Base-by-base conservation (phyloP, 1,140 invertebrate genomes). In the Eciton burchellii region DNA sequence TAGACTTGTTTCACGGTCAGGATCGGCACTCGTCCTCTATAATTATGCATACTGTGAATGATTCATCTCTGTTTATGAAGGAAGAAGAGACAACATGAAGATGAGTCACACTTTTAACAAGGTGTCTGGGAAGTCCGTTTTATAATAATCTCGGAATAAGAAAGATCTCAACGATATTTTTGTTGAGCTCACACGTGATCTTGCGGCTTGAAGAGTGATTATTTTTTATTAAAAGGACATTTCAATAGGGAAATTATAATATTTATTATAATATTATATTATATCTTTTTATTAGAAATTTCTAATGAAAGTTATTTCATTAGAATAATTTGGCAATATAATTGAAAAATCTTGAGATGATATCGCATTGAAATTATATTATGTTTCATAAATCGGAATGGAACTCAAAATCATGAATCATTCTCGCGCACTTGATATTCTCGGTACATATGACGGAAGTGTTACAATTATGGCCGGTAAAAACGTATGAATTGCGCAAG, bases 391-490 rank as follows among this genome's bases (percentile, higher is more conserved):
- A 74, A 29, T 12, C 26, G 12, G 45, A 29, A 47, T 74, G 29
- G 2, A 21, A 63, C 29, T 57, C 41, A 26, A 52, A 49, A 79
- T 8, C n/a, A n/a, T 49, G 19, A 43, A 77, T 76, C 41, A 68
- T 74, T 24, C 6, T 41, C 12, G 0, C 6, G 6, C 71, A 35
- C 29, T 92, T 92, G 84, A 83, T 93, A 93, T 93, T 93, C 92
- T 57, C 57, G 21, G 24, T 43, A 65, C 26, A 49, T 87, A 86
- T 90, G 89, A 91, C 92, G 92, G 92, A 94, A 94, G 89, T 81
- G 90, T 91, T 92, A 92, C 83, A 93, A 87, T 93, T 93, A 85
- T 70, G 70, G 68, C 63, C 82, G 82, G 49, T 74, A 91, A 90
- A 91, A 89, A 35, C 43, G 41, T 0, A 59, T 14, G 49, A 57